Percentiles rank a stretch among this genome's conserved stretches.
Conservation (phyloP, 2,888 invertebrate species). For the Drosophila prolongata region DNA sequence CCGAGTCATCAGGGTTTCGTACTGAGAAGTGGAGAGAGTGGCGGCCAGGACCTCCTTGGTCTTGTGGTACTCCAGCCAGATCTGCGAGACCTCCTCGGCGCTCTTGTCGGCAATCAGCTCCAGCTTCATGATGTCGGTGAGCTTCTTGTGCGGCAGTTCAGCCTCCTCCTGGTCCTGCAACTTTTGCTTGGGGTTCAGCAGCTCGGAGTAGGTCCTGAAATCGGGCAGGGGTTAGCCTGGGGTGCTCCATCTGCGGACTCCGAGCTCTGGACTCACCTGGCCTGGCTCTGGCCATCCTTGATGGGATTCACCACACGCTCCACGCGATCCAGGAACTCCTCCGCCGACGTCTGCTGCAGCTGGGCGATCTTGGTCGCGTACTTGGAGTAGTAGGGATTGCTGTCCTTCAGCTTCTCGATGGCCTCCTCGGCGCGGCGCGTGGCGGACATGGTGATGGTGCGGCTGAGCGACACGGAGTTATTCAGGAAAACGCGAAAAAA, state of each 20-base stretch:
- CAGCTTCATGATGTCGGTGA: constrained; percentile 91
- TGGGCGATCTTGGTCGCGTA: constrained; percentile 91
- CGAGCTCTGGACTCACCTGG: constrained; percentile 60
- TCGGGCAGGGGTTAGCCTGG: neutral
- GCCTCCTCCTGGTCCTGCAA: constrained; percentile 56
- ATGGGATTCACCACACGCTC: constrained; percentile 85
- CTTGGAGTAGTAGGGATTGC: constrained; percentile 92
- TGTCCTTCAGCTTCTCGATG: constrained; percentile 85
- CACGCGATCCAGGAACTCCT: constrained; percentile 89
- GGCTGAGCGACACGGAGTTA: constrained; percentile 44
- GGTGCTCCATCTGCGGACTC: neutral
- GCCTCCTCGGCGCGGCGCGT: constrained; percentile 84
- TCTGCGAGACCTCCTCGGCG: constrained; percentile 89
- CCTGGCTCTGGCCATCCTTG: constrained; percentile 76
- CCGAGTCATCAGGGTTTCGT: constrained; percentile 86
- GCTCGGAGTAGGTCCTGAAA: constrained; percentile 87
- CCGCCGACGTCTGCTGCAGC: constrained; percentile 90
- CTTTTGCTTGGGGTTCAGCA: constrained; percentile 87
- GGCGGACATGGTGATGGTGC: constrained; percentile 84
- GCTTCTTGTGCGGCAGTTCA: constrained; percentile 85
- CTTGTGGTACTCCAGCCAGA: constrained; percentile 93
- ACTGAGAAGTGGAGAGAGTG: constrained; percentile 87
- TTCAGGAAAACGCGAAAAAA: constrained; percentile 46
- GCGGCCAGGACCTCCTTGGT: constrained; percentile 91
- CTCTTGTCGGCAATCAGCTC: constrained; percentile 90